These are phyloP conservation scores for Campylomormyrus tamandua DNA, from an alignment of 2,113 vertebrate genomes.

Conservation along the genomic window DNA sequence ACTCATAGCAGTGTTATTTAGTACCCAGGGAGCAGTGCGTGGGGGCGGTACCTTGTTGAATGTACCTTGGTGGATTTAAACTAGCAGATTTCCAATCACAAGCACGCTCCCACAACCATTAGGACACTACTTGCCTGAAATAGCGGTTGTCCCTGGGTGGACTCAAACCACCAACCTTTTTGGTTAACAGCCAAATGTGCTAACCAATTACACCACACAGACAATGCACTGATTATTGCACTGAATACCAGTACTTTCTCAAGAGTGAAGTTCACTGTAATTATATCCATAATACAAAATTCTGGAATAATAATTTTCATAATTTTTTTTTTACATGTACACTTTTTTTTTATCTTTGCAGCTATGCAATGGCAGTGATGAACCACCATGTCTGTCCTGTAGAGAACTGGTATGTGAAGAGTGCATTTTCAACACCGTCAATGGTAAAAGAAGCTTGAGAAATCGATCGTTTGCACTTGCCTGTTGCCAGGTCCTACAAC, in stretches of 20 bases:
- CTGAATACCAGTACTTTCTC: neutral
- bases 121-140: too few relatives aligned
- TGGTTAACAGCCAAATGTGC: too few relatives aligned
- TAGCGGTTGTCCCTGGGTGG: too few relatives aligned
- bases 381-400: conserved; percentile 90
- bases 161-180: too few relatives aligned
- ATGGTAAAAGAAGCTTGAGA: neutral
- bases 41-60: too few relatives aligned
- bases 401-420: conserved; percentile 78
- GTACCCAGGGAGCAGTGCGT: too few relatives aligned
- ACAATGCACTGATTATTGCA: too few relatives aligned
- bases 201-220: too few relatives aligned
- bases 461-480: neutral
- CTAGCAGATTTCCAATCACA: too few relatives aligned
- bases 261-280: neutral
- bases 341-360: conserved; percentile 35
- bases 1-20: too few relatives aligned
- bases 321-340: neutral
- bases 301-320: neutral
- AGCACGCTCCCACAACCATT: too few relatives aligned
- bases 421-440: neutral
- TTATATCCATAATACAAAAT: neutral
- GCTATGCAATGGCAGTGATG: conserved; percentile 91
- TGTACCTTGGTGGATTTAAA: too few relatives aligned
- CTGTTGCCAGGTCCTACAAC: conserved; percentile 77